Percentiles rank a stretch among this genome's conserved stretches.
phyloP scores from a whole-genome alignment of 2,797 vertebrate genomes.

The Premnoplex brunnescens region DNA sequence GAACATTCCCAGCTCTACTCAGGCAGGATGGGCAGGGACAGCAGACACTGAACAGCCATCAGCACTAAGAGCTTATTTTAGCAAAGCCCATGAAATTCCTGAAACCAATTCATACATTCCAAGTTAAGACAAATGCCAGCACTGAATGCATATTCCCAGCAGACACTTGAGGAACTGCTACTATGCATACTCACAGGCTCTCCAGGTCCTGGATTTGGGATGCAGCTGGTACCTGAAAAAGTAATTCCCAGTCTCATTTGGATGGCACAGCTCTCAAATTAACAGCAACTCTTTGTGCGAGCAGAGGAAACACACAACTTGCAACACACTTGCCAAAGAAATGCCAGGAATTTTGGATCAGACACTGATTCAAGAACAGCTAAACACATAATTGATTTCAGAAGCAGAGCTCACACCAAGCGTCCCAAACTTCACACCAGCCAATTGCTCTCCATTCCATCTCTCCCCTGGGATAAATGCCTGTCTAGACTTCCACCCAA shows the following conservation, averaged over 20 bases:
- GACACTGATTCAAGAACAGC: not conserved
- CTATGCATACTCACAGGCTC: conserved; percentile 73
- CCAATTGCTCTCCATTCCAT: not conserved
- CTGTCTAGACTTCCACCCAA: not conserved
- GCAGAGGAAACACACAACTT: not conserved
- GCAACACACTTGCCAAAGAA: not conserved
- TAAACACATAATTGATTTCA: not conserved
- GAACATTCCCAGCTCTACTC: not conserved
- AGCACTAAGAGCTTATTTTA: not conserved
- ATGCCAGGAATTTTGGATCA: not conserved
- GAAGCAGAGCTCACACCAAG: not conserved
- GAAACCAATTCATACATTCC: not conserved
- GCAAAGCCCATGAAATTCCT: conserved; percentile 7
- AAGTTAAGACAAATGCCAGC: not conserved
- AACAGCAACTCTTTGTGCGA: not conserved
- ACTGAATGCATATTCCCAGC: not conserved
- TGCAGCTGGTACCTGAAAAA: conserved; percentile 68
- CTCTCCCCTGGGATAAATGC: not conserved
- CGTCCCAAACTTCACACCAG: not conserved
- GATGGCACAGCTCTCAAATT: not conserved
- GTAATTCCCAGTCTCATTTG: not conserved
- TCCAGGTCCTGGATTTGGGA: conserved; percentile 72
- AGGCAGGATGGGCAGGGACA: not conserved
- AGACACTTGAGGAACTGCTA: not conserved
- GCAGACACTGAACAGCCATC: not conserved